Evolutionary conservation across 2,113 vertebrate species (phyloP), one percentile per base, ranked within the genome.

Genomic region (Tragelaphus strepsiceros): DNA sequence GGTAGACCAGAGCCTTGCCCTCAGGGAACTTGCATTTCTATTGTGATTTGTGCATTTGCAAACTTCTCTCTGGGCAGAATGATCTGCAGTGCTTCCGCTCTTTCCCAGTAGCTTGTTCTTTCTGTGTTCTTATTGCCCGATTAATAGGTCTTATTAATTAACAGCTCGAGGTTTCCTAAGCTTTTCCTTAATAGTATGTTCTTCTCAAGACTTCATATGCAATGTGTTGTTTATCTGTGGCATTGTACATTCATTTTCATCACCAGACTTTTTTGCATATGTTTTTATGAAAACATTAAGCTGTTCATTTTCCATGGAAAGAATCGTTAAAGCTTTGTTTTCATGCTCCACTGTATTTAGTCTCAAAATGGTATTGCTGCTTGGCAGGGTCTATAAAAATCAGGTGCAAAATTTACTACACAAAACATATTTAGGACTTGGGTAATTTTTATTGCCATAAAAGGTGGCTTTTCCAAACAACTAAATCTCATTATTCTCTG

Each of bases 201-300:
- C 67, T 90, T 59, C 71, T 84, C 39, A 71, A 71, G n/a, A 71
- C 83, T 78, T 96, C 51, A 5, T 8, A n/a, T 6, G 83, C 56
- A 62, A 15, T 7, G n/a, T 80, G 78, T 58, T 83, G 35, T 71
- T 95, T 80, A 22, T 9, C 19, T 35, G 78, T 4, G 9, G 46
- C 74, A 22, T 13, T 74, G 19, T n/a, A 35, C 35, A 16, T 22
- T 22, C 64, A 16, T 77, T 83, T 83, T 80, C 78, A 62, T 83
- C 3, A 1, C 87, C 58, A 93, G 87, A n/a, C 92, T 96, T 96
- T 78, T 91, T 93, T 84, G 90, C 90, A 64, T 84, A n/a, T 94
- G 62, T 67, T 77, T 96, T 80, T 71, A 56, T 16, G 61, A 62
- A 77, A 96, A 39, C n/a, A 93, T 30, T 59, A 96, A 93, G 86